Percentiles rank a stretch among this genome's conserved stretches.
phyloP scores from a whole-genome alignment of 2,888 invertebrate species.

The Andrena hattorfiana region DNA sequence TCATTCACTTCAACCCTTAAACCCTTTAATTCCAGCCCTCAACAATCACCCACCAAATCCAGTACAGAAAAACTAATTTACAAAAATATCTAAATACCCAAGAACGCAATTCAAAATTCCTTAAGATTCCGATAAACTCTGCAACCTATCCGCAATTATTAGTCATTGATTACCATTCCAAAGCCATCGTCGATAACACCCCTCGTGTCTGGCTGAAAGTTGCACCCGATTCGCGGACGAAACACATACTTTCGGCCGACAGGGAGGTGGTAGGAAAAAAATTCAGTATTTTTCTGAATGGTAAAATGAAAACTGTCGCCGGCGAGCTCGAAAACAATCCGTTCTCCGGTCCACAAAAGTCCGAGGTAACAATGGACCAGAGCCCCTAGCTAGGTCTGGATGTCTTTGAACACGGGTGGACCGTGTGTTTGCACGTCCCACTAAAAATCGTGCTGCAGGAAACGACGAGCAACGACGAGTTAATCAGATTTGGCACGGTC shows the following conservation, averaged over 20 bases:
- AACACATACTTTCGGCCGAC: conserved; percentile 24
- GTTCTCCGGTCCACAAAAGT: conserved; percentile 58
- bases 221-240: conserved; percentile 13
- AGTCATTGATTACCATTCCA: background rate
- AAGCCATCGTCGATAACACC: background rate
- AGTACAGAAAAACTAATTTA: no score
- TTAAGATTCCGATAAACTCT: no score
- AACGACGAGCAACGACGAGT: conserved; percentile 44
- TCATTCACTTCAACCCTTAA: no score
- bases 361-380: conserved; percentile 49
- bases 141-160: background rate
- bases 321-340: conserved; percentile 59
- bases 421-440: conserved; percentile 59
- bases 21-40: no score
- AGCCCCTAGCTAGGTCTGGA: conserved; percentile 40
- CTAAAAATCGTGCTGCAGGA: conserved; percentile 53
- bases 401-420: conserved; percentile 51
- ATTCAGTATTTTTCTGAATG: conserved; percentile 48
- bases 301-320: conserved; percentile 62
- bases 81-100: no score
- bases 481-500: conserved; percentile 59
- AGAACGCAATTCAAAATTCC: no score
- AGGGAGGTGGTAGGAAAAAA: conserved; percentile 40
- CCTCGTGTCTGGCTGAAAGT: conserved; percentile 4
- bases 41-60: no score